Evolutionary conservation across 1,140 invertebrate species (phyloP), one percentile per base, ranked within the genome.

Genomic region (Tenebrio molitor): DNA sequence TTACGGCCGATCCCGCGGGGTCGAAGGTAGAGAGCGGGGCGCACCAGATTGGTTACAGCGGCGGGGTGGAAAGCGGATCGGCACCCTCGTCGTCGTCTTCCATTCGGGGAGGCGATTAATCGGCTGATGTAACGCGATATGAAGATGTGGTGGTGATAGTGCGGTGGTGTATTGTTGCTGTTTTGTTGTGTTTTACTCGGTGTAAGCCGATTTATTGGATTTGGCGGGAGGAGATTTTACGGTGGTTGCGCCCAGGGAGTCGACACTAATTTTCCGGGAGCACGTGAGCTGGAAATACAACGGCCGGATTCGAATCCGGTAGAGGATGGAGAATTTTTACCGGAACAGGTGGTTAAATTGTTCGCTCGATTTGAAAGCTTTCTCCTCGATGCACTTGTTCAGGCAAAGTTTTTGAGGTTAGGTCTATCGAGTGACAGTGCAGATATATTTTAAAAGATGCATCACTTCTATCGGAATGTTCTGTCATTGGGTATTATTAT

Each of bases 111-210:
- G n/a, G n/a, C n/a, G n/a, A 72, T 74, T 74, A 68, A 72, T 68
- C 42, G 50, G 39, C 44, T 17, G 72, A 73, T 41, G 72, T 62
- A 75, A 75, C 66, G 72, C 41, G 74, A 75, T 71, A 75, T 29
- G 19, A 17, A 46, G 42, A 46, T 17, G 50, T 29, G 50, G 21
- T 58, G 21, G 50, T 62, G 25, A 29, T 29, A 29, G 25, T 29
- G n/a, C n/a, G 25, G 25, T 8, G 25, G 25, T 29, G 25, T 29
- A 4, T 29, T 8, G 25, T 29, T 29, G 69, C 41, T 65, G 53
- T 58, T 62, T 19, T 68, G 63, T 19, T 72, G 69, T 42, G 46
- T 41, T 74, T 41, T 46, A 68, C 3, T 29, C 25, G 33, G 21
- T 58, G 42, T 58, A 58, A 58, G 50, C 50, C 50, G 50, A 58